A percentile compares a stretch with the other conserved stretches of the same genome.
Conservation (phyloP, 2,113 vertebrate species). For the Lophura nycthemera region DNA sequence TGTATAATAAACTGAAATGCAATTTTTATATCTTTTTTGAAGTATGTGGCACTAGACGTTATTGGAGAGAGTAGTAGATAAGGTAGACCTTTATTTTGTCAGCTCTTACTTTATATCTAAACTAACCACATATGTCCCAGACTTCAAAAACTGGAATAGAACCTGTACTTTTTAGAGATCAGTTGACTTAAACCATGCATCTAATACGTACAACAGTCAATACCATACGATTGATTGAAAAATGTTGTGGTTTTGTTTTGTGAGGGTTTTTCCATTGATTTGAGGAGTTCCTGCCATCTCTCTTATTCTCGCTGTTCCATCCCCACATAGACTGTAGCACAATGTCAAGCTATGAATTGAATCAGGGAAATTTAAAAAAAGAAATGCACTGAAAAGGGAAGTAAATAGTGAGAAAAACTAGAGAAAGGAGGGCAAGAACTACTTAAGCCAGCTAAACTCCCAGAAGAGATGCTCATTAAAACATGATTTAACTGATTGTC, state of each 20-base stretch:
- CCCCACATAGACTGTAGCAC: neutral
- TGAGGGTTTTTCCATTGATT: neutral
- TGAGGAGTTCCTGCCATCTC: neutral
- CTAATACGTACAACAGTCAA: neutral
- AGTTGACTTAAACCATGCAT: fast-evolving
- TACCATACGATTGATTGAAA: neutral
- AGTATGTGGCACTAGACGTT: neutral
- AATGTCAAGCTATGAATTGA: neutral
- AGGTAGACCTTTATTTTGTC: neutral
- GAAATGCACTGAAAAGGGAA: neutral
- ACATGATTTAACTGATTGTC: neutral
- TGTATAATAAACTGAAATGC: neutral
- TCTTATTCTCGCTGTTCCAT: neutral
- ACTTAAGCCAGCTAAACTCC: neutral
- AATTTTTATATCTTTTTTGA: neutral
- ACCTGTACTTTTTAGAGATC: neutral
- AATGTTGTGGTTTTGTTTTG: neutral
- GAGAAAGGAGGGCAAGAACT: neutral
- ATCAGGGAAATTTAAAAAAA: neutral
- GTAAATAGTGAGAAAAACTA: neutral
- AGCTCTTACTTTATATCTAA: neutral
- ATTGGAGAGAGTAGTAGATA: neutral
- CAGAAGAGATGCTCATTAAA: neutral
- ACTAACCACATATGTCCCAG: neutral
- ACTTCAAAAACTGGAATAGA: neutral